A percentile compares a stretch with the other conserved stretches of the same genome.
These are phyloP conservation scores for Nymphalis c-album DNA, from an alignment of 2,888 invertebrate genomes.

Conservation along the genomic window DNA sequence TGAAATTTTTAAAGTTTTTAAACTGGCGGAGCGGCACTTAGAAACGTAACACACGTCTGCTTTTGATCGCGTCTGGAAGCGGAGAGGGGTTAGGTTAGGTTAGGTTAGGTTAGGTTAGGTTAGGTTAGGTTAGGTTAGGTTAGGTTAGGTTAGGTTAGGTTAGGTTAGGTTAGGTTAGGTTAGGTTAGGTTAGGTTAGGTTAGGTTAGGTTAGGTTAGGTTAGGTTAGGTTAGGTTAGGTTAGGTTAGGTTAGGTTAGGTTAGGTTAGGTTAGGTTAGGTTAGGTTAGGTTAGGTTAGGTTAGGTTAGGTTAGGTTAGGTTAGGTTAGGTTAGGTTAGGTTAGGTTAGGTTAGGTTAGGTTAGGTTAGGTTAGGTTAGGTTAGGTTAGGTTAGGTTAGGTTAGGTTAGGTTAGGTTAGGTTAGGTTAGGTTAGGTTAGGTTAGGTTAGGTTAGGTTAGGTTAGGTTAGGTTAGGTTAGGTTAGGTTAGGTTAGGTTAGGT, in stretches of 20 bases:
- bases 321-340: constrained; percentile 32
- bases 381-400: constrained; percentile 35
- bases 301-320: constrained; percentile 32
- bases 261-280: constrained; percentile 18
- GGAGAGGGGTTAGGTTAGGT: constrained; percentile 5
- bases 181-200: constrained; percentile 19
- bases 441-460: too few relatives aligned
- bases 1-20: too few relatives aligned
- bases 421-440: too few relatives aligned
- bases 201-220: constrained; percentile 18
- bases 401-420: too few relatives aligned
- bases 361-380: constrained; percentile 30
- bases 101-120: constrained; percentile 21
- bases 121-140: constrained; percentile 21
- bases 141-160: constrained; percentile 21
- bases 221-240: constrained; percentile 5
- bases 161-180: constrained; percentile 20
- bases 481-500: constrained; percentile 36
- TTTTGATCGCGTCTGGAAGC: too few relatives aligned
- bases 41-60: too few relatives aligned
- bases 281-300: constrained; percentile 10
- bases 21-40: too few relatives aligned
- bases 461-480: too few relatives aligned
- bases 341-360: constrained; percentile 32
- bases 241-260: constrained; percentile 20